Conservation (phyloP, 2,888 invertebrate genomes). For the Scaptomyza tumidula region DNA sequence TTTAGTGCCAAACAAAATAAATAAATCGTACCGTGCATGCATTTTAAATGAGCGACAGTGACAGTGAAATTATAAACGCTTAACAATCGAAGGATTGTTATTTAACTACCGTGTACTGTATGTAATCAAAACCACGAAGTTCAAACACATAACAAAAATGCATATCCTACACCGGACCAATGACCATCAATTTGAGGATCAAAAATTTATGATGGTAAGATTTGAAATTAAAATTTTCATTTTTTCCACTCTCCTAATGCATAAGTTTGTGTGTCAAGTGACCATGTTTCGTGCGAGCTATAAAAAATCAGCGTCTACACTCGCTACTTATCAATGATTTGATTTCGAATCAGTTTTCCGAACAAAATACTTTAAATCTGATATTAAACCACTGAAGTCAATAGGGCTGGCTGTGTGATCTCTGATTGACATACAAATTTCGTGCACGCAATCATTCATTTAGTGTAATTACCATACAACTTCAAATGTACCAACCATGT, state of each 20-base stretch:
- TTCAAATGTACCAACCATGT: constrained; percentile 47
- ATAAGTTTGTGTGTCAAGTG: constrained; percentile 13
- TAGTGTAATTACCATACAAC: constrained; percentile 64
- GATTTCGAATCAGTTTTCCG: constrained; percentile 49
- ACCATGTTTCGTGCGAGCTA: constrained; percentile 10
- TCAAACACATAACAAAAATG: constrained; percentile 61
- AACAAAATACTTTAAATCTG: constrained; percentile 55
- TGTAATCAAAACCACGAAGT: constrained; percentile 32
- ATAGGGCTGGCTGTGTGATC: constrained; percentile 56
- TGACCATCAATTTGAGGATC: constrained; percentile 84
- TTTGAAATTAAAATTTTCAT: background rate
- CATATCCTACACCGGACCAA: constrained; percentile 84
- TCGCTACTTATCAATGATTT: constrained; percentile 71
- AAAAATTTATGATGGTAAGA: constrained; percentile 85
- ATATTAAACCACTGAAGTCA: constrained; percentile 54
- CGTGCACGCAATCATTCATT: constrained; percentile 70
- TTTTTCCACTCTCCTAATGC: too few relatives aligned
- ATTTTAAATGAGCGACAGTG: constrained; percentile 37
- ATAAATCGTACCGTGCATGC: constrained; percentile 67
- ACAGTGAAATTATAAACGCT: constrained; percentile 28
- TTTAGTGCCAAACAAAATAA: constrained; percentile 70
- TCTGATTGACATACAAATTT: constrained; percentile 76
- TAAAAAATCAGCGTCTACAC: constrained; percentile 15
- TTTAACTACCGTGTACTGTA: constrained; percentile 39
- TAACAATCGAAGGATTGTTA: constrained; percentile 8